Conservation (phyloP, 2,797 vertebrate genomes). For the Pangasius macronema region DNA sequence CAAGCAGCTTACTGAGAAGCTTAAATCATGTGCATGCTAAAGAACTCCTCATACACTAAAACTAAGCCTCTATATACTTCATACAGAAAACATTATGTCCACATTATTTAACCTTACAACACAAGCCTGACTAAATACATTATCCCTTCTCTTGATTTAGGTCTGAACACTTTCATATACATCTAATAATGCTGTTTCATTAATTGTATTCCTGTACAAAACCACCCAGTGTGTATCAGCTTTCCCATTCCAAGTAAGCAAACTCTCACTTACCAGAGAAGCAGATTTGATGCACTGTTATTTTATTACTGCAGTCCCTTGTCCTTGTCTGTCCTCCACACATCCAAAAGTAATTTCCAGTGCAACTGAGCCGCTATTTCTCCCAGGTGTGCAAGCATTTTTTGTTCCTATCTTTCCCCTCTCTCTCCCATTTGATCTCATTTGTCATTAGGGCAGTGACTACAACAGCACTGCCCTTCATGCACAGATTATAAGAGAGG, state of each 20-base stretch:
- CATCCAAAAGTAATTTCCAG: constrained; percentile 32
- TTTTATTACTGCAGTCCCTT: constrained; percentile 24
- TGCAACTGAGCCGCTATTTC: constrained; percentile 15
- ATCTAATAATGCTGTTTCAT: not conserved
- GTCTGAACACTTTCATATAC: not conserved
- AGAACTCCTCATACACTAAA: constrained; percentile 22
- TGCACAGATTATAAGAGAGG: constrained; percentile 45
- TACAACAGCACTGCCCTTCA: constrained; percentile 36
- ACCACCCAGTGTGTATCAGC: not conserved
- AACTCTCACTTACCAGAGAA: constrained; percentile 18
- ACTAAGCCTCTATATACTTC: not conserved
- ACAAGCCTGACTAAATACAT: not conserved
- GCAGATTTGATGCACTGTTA: not conserved
- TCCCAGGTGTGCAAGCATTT: constrained; percentile 11
- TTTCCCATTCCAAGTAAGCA: constrained; percentile 4
- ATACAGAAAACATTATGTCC: not conserved
- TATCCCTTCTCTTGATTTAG: not conserved
- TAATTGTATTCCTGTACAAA: not conserved
- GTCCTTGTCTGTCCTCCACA: constrained; percentile 41
- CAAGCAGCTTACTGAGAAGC: constrained; percentile 53
- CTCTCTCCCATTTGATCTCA: constrained; percentile 20
- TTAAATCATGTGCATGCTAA: constrained; percentile 27
- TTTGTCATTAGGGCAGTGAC: constrained; percentile 34
- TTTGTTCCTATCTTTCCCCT: constrained; percentile 1
- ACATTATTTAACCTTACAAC: not conserved